Conservation (phyloP, 92 coral and sea anemone genomes). For the Nematostella vectensis region DNA sequence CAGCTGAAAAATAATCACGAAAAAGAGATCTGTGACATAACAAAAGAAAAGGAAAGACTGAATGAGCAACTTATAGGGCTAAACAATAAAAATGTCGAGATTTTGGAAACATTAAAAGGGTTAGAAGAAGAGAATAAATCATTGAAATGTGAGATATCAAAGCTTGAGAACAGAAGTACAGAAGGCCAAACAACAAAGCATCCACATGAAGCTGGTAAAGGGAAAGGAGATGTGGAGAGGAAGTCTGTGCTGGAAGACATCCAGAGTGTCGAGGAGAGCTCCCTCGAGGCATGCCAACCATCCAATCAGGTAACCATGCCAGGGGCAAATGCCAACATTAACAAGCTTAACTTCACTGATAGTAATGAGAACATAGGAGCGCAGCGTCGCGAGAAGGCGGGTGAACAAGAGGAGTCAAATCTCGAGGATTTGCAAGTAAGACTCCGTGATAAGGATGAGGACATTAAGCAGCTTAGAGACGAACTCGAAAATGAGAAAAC, state of each 20-base stretch:
- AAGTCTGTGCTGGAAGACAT: background rate
- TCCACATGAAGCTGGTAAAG: background rate
- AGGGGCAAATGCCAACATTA: no score
- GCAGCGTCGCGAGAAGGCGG: no score
- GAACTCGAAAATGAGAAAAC: conserved; percentile 28
- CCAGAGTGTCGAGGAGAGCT: background rate
- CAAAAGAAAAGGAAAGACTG: conserved; percentile 23
- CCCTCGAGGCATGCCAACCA: no score
- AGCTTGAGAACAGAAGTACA: conserved; percentile 23
- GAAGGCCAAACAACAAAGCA: conserved; percentile 18
- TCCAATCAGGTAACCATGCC: no score
- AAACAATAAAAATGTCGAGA: conserved; percentile 28
- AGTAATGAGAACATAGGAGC: background rate
- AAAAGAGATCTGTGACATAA: conserved; percentile 25
- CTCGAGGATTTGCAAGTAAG: background rate
- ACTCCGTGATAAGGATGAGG: conserved; percentile 19
- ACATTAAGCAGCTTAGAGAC: conserved; percentile 18
- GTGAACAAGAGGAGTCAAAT: background rate
- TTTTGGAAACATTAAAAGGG: conserved; percentile 35
- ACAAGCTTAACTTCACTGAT: background rate
- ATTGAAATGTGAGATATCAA: conserved; percentile 38
- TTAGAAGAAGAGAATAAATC: conserved; percentile 38
- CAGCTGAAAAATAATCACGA: conserved; percentile 26
- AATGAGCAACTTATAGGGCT: conserved; percentile 34
- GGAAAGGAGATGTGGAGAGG: background rate